A percentile compares a stretch with the other conserved stretches of the same genome.
Evolutionary conservation across 2,113 vertebrate genomes (phyloP).

Genomic region (Myotis yumanensis): DNA sequence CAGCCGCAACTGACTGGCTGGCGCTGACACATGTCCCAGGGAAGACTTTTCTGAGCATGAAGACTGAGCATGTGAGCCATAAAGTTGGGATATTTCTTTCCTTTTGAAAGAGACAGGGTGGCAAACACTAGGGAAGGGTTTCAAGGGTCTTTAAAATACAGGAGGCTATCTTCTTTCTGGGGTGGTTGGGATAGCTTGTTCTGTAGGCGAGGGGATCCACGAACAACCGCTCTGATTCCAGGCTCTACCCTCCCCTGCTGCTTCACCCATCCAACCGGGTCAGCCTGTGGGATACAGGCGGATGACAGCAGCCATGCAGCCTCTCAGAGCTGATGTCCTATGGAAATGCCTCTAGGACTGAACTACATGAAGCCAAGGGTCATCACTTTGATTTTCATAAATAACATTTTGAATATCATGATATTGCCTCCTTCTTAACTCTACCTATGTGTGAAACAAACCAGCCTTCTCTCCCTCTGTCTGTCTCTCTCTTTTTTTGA

Average conservation of each 20-base stretch:
- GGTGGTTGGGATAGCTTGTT: neutral
- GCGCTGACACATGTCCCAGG: neutral
- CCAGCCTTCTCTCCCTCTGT: neutral
- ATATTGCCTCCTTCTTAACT: neutral
- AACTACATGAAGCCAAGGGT: neutral
- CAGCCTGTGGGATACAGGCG: accelerated
- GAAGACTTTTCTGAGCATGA: neutral
- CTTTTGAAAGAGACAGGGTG: neutral
- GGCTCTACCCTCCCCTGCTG: neutral
- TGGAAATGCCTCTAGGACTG: neutral
- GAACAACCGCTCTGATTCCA: neutral
- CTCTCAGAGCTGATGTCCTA: neutral
- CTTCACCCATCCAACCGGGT: neutral
- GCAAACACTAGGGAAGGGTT: neutral
- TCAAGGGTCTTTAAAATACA: neutral
- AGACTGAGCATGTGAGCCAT: neutral
- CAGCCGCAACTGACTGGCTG: too few species aligned
- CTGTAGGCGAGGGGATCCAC: neutral
- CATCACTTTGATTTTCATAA: neutral
- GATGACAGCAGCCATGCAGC: too few species aligned
- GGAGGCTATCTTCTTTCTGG: neutral
- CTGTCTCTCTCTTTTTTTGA: neutral
- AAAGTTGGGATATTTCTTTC: neutral
- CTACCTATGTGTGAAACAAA: neutral
- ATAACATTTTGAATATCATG: neutral